These are phyloP conservation scores for Aptenodytes forsteri DNA, from an alignment of 2,113 vertebrate genomes.

Conservation along the genomic window DNA sequence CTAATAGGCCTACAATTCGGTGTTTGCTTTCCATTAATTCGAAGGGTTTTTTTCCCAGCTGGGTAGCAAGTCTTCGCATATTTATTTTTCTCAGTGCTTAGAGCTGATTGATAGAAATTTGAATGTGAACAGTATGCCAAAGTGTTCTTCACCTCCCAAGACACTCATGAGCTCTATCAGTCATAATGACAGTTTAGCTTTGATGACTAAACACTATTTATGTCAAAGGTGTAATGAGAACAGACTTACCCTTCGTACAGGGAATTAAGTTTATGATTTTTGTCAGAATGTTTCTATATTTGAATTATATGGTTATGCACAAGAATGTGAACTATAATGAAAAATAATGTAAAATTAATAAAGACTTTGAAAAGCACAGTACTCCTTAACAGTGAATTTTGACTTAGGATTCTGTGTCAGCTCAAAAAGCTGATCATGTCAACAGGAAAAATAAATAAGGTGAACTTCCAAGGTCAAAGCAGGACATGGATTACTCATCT, in stretches of 20 bases:
- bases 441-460: not conserved
- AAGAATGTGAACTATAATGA: not conserved
- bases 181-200: not conserved
- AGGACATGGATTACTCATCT: not conserved
- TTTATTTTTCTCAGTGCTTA: constrained; percentile 1
- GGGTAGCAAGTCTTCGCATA: not conserved
- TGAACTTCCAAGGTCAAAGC: not conserved
- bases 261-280: not conserved
- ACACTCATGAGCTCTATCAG: not conserved
- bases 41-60: not conserved
- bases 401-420: not conserved
- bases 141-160: constrained; percentile 17
- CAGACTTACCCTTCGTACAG: not conserved
- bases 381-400: not conserved
- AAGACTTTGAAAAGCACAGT: not conserved
- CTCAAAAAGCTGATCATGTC: not conserved
- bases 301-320: not conserved
- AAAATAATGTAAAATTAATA: not conserved
- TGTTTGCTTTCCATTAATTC: not conserved
- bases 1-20: not conserved
- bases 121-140: not conserved
- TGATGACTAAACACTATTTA: constrained; percentile 5
- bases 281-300: not conserved
- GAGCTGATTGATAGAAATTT: not conserved
- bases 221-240: constrained; percentile 24